Conservation (phyloP, 2,888 invertebrate genomes). For the Thera britannica region DNA sequence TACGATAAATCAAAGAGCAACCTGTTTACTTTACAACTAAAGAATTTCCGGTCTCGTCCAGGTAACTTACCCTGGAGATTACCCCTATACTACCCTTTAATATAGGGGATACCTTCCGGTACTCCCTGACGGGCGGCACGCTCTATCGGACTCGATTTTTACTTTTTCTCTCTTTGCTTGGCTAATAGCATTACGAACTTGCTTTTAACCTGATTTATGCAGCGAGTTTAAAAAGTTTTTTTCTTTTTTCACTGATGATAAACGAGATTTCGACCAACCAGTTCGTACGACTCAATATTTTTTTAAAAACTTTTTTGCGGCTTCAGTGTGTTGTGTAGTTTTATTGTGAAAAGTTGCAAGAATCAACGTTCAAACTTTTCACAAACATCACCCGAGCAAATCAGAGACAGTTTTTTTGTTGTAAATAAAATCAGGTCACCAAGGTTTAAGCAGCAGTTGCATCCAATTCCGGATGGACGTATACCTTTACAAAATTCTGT, state of each 20-base stretch:
- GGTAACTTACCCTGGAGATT: slow-evolving; percentile 9
- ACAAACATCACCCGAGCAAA: too few relatives aligned
- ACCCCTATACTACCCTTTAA: slow-evolving; percentile 14
- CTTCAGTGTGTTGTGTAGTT: not conserved
- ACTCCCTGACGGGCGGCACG: slow-evolving; percentile 19
- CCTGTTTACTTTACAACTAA: not conserved
- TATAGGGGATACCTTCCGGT: slow-evolving; percentile 5
- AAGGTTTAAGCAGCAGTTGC: not conserved
- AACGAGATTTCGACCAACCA: not conserved
- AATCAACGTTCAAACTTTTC: too few relatives aligned
- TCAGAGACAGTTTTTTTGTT: too few relatives aligned
- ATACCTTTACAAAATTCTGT: not conserved
- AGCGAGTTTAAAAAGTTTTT: slow-evolving; percentile 19
- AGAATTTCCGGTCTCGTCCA: not conserved
- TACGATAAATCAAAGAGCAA: not conserved
- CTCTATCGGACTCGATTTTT: slow-evolving; percentile 26
- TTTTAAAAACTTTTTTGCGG: not conserved
- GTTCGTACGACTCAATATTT: not conserved
- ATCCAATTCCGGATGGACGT: not conserved
- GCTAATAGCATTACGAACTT: slow-evolving; percentile 37
- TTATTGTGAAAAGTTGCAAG: too few relatives aligned
- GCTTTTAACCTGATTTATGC: slow-evolving; percentile 38
- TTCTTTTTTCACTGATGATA: slow-evolving; percentile 15
- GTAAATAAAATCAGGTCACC: too few relatives aligned
- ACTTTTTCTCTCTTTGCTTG: slow-evolving; percentile 25